Evolutionary conservation across 2,113 vertebrate species (phyloP).

Genomic region (human): DNA sequence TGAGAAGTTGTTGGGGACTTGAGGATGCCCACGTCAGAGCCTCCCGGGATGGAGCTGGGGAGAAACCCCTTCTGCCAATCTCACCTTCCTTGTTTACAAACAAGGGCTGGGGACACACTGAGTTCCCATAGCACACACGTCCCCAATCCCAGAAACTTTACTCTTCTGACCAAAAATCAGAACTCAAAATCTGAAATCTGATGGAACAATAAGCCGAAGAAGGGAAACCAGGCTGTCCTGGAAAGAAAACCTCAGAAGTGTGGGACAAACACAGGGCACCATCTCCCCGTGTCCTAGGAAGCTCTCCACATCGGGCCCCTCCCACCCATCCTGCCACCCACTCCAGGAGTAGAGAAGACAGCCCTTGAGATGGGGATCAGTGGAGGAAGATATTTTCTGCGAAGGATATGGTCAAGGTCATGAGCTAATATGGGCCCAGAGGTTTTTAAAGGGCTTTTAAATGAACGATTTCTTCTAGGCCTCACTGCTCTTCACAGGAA

Average conservation of each 20-base stretch:
- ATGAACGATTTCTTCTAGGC: not conserved
- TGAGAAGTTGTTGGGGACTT: constrained; percentile 34
- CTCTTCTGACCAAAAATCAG: not conserved
- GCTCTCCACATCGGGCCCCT: not conserved
- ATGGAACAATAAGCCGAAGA: not conserved
- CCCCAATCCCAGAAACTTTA: not conserved
- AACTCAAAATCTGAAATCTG: not conserved
- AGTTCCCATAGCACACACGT: not conserved
- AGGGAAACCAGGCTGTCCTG: not conserved
- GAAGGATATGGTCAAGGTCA: not conserved
- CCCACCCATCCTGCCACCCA: not conserved
- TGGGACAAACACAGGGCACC: not conserved
- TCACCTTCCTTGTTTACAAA: constrained; percentile 10
- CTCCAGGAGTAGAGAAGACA: not conserved
- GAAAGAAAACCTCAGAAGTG: not conserved
- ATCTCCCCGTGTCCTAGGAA: not conserved
- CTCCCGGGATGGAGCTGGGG: not conserved
- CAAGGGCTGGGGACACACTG: not conserved
- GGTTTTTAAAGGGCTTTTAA: not conserved
- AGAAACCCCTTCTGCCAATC: not conserved
- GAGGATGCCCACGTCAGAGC: not conserved
- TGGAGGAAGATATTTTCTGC: not conserved
- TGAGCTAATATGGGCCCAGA: not conserved
- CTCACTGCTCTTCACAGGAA: not conserved
- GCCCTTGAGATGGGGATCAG: not conserved